These are phyloP conservation scores for Hymenopus coronatus DNA, from an alignment of 2,888 invertebrate genomes.

Conservation along the genomic window DNA sequence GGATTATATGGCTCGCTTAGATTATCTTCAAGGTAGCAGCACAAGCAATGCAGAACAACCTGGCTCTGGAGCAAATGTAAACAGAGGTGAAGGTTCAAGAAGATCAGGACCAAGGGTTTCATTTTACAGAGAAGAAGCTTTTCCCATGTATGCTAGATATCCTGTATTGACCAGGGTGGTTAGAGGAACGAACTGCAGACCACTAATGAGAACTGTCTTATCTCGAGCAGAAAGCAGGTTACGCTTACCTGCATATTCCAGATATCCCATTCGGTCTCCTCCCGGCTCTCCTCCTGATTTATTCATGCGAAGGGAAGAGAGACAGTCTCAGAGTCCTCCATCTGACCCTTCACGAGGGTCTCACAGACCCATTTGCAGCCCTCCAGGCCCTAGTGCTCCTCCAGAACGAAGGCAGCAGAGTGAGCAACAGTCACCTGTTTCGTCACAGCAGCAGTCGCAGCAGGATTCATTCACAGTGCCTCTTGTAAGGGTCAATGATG, in stretches of 20 bases:
- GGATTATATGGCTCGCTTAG: not conserved
- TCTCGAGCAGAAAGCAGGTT: not conserved
- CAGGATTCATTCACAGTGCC: slow-evolving; percentile 46
- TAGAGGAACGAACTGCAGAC: not conserved
- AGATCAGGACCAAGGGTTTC: not conserved
- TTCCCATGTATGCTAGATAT: not conserved
- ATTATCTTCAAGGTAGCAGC: not conserved
- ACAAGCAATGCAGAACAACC: not conserved
- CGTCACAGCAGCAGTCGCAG: not conserved
- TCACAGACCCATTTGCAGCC: not conserved
- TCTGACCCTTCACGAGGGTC: not conserved
- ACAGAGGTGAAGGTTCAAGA: not conserved
- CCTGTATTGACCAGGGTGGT: not conserved
- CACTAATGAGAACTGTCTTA: slow-evolving; percentile 28
- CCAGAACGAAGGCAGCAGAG: not conserved
- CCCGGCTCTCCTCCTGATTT: not conserved
- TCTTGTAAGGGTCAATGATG: slow-evolving; percentile 61
- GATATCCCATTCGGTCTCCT: not conserved
- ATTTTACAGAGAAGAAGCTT: not conserved
- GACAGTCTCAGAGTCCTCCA: not conserved
- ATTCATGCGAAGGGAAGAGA: not conserved
- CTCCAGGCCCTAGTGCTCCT: not conserved
- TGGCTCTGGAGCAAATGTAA: not conserved
- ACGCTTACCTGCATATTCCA: not conserved
- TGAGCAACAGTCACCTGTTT: not conserved